Base-by-base conservation (phyloP, 2,113 vertebrate species). In the Saccopteryx leptura region DNA sequence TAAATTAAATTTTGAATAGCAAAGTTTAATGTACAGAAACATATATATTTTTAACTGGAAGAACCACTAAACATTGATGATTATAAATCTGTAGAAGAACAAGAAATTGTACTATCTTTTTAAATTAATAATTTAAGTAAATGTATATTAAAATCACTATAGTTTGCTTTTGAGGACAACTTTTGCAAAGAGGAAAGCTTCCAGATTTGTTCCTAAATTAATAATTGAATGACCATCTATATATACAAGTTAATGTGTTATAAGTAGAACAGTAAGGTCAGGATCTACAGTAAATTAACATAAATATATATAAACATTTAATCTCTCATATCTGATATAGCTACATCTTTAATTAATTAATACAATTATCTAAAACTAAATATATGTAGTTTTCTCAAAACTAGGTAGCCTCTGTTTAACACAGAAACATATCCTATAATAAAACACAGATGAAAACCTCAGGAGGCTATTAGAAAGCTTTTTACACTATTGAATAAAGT, bases 1-100 rank as follows among this genome's bases (percentile, higher is more conserved):
- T 80, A 48, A 87, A 33, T 50, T 87, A 33, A 90, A 92, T 76
- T 97, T 87, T 87, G 52, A 96, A 58, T 31, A 84, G 2, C 10
- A 74, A 75, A 85, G 13, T 68, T 91, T 75, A 75, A 3, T 48
- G 7, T 66, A 85, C 21, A 24, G 72, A 90, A 88, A 74, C 86
- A 87, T n/a, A 81, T 21, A 24, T 26, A 46, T 94, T 68, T 90
- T 63, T 80, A 50, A 81, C 52, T 61, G 7, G 18, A 63, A 92
- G 7, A 12, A 66, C 24, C 19, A 91, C 48, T 93, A 86, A 78
- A 58, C 4, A 65, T 63, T 75, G 23, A 87, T 69, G 50, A 7
- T 31, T 69, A 54, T 15, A 75, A 12, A 74, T 52, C 71, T 63
- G 3, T 50, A 6, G 80, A 91, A 66, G 13, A 72, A 78, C 50